phyloP scores from a whole-genome alignment of 2,888 invertebrate genomes.

The Pollenia amentaria region DNA sequence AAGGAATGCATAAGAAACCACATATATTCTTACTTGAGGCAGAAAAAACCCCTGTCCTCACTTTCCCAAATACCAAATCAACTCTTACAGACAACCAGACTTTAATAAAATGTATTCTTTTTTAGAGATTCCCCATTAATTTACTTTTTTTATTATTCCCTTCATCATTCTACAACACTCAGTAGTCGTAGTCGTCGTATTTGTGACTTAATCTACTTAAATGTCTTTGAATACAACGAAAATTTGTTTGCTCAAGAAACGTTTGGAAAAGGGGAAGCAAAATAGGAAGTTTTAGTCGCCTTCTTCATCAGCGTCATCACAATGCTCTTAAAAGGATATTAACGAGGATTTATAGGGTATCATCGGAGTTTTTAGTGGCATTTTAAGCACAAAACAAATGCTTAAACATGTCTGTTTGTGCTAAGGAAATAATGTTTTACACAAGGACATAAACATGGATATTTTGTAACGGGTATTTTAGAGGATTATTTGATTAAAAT shows the following conservation, averaged over 20 bases:
- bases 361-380: conserved; percentile 70
- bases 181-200: conserved; percentile 49
- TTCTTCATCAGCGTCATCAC: conserved; percentile 33
- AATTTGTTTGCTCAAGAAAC: conserved; percentile 72
- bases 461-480: conserved; percentile 49
- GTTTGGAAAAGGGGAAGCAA: conserved; percentile 43
- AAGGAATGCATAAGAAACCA: conserved; percentile 33
- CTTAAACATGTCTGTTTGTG: conserved; percentile 68
- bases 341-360: conserved; percentile 75
- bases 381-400: conserved; percentile 63
- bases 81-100: conserved; percentile 37
- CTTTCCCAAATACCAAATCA: conserved; percentile 3
- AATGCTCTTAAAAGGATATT: conserved; percentile 72
- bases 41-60: conserved; percentile 19
- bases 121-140: conserved; percentile 49
- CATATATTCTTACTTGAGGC: not conserved
- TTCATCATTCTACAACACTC: conserved; percentile 17
- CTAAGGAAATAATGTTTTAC: conserved; percentile 35
- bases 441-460: conserved; percentile 15
- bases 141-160: conserved; percentile 21
- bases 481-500: conserved; percentile 70
- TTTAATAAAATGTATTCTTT: conserved; percentile 58
- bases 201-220: conserved; percentile 77
- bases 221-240: conserved; percentile 75
- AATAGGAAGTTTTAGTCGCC: conserved; percentile 25